Base-by-base conservation (phyloP, 2,888 invertebrate species). In the Spialia ferax region DNA sequence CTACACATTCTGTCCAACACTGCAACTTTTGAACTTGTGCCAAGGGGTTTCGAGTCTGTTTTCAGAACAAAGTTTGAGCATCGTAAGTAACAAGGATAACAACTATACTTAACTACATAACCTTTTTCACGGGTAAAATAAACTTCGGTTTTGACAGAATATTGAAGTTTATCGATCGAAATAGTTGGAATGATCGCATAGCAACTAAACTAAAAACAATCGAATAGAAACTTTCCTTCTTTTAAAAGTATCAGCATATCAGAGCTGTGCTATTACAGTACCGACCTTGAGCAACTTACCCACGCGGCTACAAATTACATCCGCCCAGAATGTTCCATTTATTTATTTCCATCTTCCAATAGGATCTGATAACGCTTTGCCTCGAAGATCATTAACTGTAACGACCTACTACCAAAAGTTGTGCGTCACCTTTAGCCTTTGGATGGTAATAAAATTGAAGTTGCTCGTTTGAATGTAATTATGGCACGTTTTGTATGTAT, bases 1-100 rank as follows among this genome's bases (percentile, higher is more conserved):
- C 48, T 52, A 62, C 38, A 50, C 13, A 64, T 60, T 59, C 23
- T 50, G 57, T n/a, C 56, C 35, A 38, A 57, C 35, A 23, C 13
- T n/a, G 56, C 57, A 57, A 54, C 56, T 64, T 56, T 63, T 64
- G 57, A 64, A 64, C 64, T 57, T 57, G 64, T 64, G 55, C 64
- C 64, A 64, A 64, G 35, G 10, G 32, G 26, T 35, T 50, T 57
- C 35, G 26, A 64, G 48, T 57, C 42, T 50, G 35, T 50, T 48
- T 57, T 26, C 56, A 48, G 45, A 48, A 45, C 45, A 56, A 55
- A 56, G 26, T 55, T 22, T n/a, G 61, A n/a, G 38, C 0, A n/a
- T 18, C 45, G 45, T 18, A 18, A 7, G 20, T 18, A 48, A 42
- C 15, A 42, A 48, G 38, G 3, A 7, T n/a, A 38, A n/a, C 1